A percentile compares a stretch with the other conserved stretches of the same genome.
Conservation (phyloP, 2,113 vertebrate genomes). For the Rhynchopsitta pachyrhyncha region DNA sequence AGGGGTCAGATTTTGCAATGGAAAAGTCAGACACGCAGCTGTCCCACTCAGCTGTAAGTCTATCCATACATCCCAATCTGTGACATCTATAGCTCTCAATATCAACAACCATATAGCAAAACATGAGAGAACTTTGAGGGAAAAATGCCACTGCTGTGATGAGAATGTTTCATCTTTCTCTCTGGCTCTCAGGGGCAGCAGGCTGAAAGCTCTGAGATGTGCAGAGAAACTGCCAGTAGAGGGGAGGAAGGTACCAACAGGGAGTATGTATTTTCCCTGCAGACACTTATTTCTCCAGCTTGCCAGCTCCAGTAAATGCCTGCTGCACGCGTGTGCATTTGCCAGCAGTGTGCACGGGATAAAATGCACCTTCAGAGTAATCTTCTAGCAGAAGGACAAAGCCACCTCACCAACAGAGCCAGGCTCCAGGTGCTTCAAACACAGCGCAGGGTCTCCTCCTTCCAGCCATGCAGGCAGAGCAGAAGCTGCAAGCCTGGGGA, state of each 20-base stretch:
- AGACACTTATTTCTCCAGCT: conserved; percentile 28
- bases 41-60: neutral
- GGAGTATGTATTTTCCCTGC: neutral
- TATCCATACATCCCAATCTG: neutral
- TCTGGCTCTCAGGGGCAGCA: conserved; percentile 13
- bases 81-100: neutral
- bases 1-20: neutral
- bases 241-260: conserved; percentile 16
- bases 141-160: neutral
- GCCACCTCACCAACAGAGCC: neutral
- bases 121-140: neutral
- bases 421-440: neutral
- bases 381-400: neutral
- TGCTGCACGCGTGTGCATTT: neutral
- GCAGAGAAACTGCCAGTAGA: conserved; percentile 46
- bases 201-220: conserved; percentile 18
- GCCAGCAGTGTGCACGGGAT: neutral
- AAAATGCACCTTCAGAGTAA: neutral
- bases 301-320: neutral
- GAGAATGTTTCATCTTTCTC: conserved; percentile 41
- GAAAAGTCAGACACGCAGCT: neutral
- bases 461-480: neutral
- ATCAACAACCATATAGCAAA: neutral
- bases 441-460: neutral
- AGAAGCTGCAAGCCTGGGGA: neutral